Conservation (phyloP, 2,113 vertebrate genomes). For the Struthio camelus region DNA sequence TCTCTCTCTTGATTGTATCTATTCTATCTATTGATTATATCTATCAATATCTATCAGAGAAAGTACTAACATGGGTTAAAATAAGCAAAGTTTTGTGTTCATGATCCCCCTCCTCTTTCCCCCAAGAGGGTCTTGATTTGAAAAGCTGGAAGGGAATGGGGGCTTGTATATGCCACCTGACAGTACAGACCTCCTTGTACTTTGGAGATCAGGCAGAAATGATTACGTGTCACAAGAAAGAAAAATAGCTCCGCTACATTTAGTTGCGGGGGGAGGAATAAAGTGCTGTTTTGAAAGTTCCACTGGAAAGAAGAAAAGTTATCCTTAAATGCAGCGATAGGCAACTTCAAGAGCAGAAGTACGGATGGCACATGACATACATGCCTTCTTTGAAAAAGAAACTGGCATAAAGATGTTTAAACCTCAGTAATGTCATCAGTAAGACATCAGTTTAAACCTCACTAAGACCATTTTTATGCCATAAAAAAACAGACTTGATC, state of each 20-base stretch:
- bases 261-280: background rate
- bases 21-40: background rate
- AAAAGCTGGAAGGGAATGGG: background rate
- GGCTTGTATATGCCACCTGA: background rate
- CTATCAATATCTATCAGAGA: background rate
- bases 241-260: background rate
- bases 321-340: background rate
- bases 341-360: background rate
- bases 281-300: background rate
- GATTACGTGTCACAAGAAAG: background rate
- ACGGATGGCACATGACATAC: background rate
- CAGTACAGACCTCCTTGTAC: background rate
- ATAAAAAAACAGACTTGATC: slow-evolving; percentile 53
- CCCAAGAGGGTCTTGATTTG: background rate
- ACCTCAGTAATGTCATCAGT: background rate
- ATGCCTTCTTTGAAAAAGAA: slow-evolving; percentile 45
- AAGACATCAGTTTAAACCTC: no score
- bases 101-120: background rate
- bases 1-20: slow-evolving; percentile 8
- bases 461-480: slow-evolving; percentile 53
- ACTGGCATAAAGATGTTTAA: slow-evolving; percentile 56
- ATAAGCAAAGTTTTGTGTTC: background rate
- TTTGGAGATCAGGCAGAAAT: background rate
- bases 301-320: background rate
- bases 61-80: background rate